These are phyloP conservation scores for Malurus leucopterus DNA, from an alignment of 2,797 vertebrate species.

Conservation along the genomic window DNA sequence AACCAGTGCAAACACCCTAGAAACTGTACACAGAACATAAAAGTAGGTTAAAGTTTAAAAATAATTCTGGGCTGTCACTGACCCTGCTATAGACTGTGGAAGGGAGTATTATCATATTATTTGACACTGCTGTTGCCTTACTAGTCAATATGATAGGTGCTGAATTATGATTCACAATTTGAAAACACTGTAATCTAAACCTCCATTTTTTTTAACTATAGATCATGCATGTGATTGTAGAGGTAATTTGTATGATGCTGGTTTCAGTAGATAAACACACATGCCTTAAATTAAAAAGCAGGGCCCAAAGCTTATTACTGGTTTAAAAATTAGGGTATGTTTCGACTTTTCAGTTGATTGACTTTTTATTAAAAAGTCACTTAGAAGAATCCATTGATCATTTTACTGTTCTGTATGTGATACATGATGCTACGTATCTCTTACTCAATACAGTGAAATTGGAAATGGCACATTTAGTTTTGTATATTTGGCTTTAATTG, in stretches of 20 bases:
- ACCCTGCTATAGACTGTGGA: slow-evolving; percentile 72
- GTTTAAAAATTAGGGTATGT: slow-evolving; percentile 68
- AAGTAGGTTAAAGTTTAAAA: slow-evolving; percentile 70
- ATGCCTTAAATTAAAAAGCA: slow-evolving; percentile 82
- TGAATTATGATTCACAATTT: slow-evolving; percentile 80
- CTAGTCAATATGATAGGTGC: slow-evolving; percentile 83
- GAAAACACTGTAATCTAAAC: slow-evolving; percentile 77
- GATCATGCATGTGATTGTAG: slow-evolving; percentile 77
- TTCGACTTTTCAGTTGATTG: slow-evolving; percentile 52
- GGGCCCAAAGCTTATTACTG: slow-evolving; percentile 72
- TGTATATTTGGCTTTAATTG: slow-evolving; percentile 66
- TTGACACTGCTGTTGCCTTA: slow-evolving; percentile 84
- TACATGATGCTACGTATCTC: slow-evolving; percentile 15
- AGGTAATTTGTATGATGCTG: slow-evolving; percentile 74
- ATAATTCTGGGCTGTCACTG: slow-evolving; percentile 71
- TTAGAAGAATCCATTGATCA: slow-evolving; percentile 56
- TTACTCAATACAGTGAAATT: slow-evolving; percentile 38
- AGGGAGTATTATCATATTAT: slow-evolving; percentile 75
- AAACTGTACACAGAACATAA: slow-evolving; percentile 67
- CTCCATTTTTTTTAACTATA: slow-evolving; percentile 74
- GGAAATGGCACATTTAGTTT: slow-evolving; percentile 53
- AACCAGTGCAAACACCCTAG: slow-evolving; percentile 75
- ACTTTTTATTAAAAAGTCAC: slow-evolving; percentile 66
- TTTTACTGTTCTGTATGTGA: slow-evolving; percentile 38
- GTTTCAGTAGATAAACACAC: slow-evolving; percentile 76